phyloP scores from a whole-genome alignment of 1,140 invertebrate species.

The Globodera ellingtonae region DNA sequence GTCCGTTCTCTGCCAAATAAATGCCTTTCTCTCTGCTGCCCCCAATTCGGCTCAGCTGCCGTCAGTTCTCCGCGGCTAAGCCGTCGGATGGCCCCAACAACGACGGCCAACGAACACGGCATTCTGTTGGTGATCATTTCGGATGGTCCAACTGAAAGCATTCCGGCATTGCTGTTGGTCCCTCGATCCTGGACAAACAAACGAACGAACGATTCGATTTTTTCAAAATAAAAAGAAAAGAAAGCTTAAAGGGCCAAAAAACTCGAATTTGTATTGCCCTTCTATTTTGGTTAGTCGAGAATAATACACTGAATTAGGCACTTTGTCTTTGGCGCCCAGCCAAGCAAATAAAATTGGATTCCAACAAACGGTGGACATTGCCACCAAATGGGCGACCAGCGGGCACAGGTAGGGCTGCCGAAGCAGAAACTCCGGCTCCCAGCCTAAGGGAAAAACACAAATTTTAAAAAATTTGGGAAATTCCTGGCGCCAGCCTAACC shows the following conservation, averaged over 20 bases:
- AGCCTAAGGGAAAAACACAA: constrained; percentile 37
- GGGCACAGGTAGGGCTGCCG: constrained; percentile 58
- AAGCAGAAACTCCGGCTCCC: constrained; percentile 47
- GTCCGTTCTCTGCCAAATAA: too few relatives aligned
- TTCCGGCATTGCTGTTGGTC: not conserved
- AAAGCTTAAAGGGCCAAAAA: not conserved
- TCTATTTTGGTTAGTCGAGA: not conserved
- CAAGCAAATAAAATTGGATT: constrained; percentile 61
- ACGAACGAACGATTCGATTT: too few relatives aligned
- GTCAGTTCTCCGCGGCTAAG: not conserved
- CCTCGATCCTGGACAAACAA: not conserved
- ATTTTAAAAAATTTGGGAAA: not conserved
- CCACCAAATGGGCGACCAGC: constrained; percentile 55
- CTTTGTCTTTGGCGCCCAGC: constrained; percentile 29
- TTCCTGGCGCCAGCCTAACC: constrained; percentile 37
- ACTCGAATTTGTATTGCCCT: not conserved
- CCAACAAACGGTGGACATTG: constrained; percentile 60
- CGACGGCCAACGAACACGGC: not conserved
- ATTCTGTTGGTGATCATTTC: not conserved
- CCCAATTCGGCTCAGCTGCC: not conserved
- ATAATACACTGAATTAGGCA: not conserved
- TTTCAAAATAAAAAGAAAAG: not conserved
- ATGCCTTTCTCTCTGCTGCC: too few relatives aligned
- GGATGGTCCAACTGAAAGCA: not conserved
- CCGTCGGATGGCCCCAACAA: not conserved